Base-by-base conservation (phyloP, 30 jellyfish, hydroid and myxozoan species). In the Aurelia sp. region DNA sequence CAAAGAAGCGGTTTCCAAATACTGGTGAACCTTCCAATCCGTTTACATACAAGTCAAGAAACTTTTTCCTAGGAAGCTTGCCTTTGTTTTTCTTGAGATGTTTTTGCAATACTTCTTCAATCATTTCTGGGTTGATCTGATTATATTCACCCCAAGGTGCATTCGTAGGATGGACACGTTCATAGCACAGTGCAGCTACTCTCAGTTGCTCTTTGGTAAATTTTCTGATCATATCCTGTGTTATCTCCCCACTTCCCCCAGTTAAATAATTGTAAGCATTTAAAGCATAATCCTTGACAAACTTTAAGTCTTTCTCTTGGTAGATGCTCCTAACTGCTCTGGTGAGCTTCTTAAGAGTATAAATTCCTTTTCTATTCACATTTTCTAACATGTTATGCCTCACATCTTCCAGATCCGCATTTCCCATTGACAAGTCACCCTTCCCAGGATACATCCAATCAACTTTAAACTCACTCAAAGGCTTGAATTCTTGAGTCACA, bases 401-500 rank as follows among this genome's bases (percentile, higher is more conserved):
- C 50, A 70, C 85, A 75, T 63, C 75, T 19, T 84, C 87, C 52
- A 91, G 84, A 17, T 91, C 97, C 9, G 93, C 78, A 71, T 91
- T 84, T 21, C 97, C 97, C 97, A 91, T 91, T 13, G 90, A 51
- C 93, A 91, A 65, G 53, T 63, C 88, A 13, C 97, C 97, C 47
- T 44, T 65, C 5, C 97, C 97, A 17, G 96, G 81, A 60, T 91
- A 91, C 90, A 74, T 67, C 97, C 97, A 91, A 61, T 91, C 96
- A 58, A 74, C 87, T 61, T 61, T 74, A 35, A 91, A 89, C 48
- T 78, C 77, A 62, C 90, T 84, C 23, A 91, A 66, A 5, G 97
- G 92, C 33, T 19, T 62, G 3, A 81, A 65, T 27, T 51, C 86
- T 69, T 76, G 31, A 0, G 91, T 53, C 23, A 71, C 89, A 73